phyloP scores from a whole-genome alignment of 2,888 invertebrate genomes.

The Brachynemurus nebulosus region DNA sequence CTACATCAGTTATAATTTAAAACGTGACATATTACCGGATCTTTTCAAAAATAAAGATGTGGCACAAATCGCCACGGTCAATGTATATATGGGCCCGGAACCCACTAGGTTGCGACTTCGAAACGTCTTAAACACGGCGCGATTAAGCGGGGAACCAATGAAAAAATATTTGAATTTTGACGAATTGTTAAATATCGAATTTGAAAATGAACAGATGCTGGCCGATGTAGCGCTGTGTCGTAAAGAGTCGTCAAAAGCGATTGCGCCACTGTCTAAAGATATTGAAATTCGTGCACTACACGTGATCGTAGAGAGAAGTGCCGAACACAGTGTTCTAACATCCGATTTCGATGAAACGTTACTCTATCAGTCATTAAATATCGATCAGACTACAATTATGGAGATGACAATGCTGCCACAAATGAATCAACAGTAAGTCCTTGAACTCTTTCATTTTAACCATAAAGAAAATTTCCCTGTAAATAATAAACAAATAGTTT shows the following conservation, averaged over 20 bases:
- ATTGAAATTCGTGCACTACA: not conserved
- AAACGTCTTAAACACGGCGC: not conserved
- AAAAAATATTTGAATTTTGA: not conserved
- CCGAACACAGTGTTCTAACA: not conserved
- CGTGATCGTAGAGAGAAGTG: not conserved
- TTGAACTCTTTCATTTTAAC: too few species aligned
- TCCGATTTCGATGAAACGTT: not conserved
- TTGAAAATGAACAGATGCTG: not conserved
- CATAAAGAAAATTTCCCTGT: too few species aligned
- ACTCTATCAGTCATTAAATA: not conserved
- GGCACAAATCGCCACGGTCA: not conserved
- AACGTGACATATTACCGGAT: not conserved
- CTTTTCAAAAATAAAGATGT: constrained; percentile 1
- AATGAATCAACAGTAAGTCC: not conserved
- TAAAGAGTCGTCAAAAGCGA: not conserved
- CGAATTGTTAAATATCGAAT: not conserved
- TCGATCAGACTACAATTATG: not conserved
- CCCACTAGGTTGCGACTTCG: constrained; percentile 1
- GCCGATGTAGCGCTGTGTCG: not conserved
- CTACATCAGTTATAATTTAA: not conserved
- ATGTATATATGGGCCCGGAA: not conserved
- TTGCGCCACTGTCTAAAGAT: not conserved
- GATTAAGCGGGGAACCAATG: not conserved
- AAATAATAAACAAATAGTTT: too few species aligned
- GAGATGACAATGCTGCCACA: not conserved